A percentile compares a stretch with the other conserved stretches of the same genome.
phyloP scores from a whole-genome alignment of 92 coral and sea anemone genomes.

The Diadumene lineata region DNA sequence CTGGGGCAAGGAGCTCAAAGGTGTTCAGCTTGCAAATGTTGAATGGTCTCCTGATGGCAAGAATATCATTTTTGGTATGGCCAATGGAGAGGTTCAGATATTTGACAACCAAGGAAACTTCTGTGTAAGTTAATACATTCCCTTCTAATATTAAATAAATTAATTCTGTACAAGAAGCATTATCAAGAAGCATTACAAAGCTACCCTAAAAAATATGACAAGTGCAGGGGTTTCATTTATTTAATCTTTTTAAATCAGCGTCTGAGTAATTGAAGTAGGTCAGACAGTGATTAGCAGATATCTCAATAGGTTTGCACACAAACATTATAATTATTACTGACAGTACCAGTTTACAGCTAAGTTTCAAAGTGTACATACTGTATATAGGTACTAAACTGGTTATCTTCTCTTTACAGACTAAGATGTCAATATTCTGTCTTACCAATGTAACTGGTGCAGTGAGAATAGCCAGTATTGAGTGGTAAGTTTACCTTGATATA shows the following conservation, averaged over 20 bases:
- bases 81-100: constrained; percentile 97
- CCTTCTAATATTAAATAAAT: no score
- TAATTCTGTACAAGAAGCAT: no score
- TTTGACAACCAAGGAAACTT: constrained; percentile 93
- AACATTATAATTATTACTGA: no score
- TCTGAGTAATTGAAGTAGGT: no score
- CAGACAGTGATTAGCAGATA: no score
- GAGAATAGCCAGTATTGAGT: constrained; percentile 79
- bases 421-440: constrained; percentile 83
- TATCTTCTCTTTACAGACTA: constrained; percentile 56
- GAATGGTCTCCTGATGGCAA: constrained; percentile 99
- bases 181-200: no score
- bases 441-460: constrained; percentile 97
- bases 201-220: no score
- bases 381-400: not conserved
- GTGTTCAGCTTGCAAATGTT: constrained; percentile 82
- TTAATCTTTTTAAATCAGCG: no score
- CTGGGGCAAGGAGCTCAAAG: constrained; percentile 96
- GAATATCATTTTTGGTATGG: constrained; percentile 92
- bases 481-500: constrained; percentile 60
- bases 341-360: not conserved
- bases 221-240: no score
- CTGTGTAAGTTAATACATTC: constrained; percentile 73
- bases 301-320: no score
- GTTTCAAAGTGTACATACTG: no score